phyloP scores from a whole-genome alignment of 2,797 vertebrate genomes.

The Siniperca undulata region DNA sequence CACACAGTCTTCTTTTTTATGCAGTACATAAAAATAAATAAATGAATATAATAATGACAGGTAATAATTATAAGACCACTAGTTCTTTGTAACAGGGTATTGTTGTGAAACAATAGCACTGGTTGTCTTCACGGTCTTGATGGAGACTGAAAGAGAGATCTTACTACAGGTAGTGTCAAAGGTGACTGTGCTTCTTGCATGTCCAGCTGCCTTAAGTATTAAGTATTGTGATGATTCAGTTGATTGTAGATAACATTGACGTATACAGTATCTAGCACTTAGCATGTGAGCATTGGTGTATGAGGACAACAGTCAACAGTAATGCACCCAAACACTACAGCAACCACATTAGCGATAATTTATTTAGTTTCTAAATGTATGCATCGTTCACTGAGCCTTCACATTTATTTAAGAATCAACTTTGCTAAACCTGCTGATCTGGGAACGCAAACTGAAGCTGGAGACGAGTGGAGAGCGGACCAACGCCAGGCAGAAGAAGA shows the following conservation, averaged over 20 bases:
- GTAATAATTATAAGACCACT: neutral
- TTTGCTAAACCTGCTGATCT: conserved; percentile 19
- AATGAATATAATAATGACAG: neutral
- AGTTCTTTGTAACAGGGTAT: neutral
- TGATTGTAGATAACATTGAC: neutral
- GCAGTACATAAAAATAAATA: neutral
- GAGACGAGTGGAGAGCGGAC: neutral
- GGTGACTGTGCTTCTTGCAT: neutral
- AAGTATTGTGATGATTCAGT: too few relatives aligned
- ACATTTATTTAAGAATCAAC: neutral
- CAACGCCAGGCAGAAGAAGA: neutral
- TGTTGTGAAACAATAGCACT: neutral
- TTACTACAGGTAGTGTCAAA: too few relatives aligned
- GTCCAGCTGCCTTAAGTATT: neutral
- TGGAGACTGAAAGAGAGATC: neutral
- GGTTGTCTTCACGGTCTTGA: neutral
- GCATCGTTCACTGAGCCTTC: neutral
- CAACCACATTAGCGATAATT: neutral
- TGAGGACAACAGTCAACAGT: neutral
- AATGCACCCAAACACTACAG: neutral
- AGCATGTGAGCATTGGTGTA: neutral
- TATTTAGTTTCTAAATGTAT: conserved; percentile 10
- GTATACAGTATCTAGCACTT: neutral
- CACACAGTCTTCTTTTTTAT: neutral
- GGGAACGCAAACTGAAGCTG: neutral